Conservation (phyloP, 1,140 invertebrate genomes). For the Microplitis demolitor region DNA sequence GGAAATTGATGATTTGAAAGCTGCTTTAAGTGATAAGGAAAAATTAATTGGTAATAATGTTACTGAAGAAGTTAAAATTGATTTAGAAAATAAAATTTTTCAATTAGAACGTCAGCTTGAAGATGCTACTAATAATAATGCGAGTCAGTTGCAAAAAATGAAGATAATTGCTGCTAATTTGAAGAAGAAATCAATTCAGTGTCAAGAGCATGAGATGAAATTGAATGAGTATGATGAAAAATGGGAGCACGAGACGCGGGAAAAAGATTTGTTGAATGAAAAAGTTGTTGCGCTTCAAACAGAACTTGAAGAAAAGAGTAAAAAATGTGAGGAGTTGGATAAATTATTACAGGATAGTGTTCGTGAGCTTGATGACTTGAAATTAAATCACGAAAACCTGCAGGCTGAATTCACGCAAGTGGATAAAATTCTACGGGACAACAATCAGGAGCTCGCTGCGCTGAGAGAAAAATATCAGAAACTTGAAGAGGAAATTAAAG, state of each 20-base stretch:
- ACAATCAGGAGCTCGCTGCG: neutral
- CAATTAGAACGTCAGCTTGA: conserved; percentile 45
- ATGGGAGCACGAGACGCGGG: conserved; percentile 46
- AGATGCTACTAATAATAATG: conserved; percentile 39
- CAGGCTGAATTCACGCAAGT: neutral
- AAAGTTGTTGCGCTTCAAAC: neutral
- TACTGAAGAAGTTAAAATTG: conserved; percentile 36
- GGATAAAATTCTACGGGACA: neutral
- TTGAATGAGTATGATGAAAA: conserved; percentile 33
- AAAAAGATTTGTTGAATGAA: conserved; percentile 29
- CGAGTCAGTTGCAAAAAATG: conserved; percentile 68
- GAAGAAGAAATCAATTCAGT: conserved; percentile 71
- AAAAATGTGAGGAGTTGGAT: neutral
- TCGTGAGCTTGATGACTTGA: neutral
- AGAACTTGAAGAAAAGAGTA: neutral
- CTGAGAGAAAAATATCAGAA: neutral
- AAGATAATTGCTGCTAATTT: conserved; percentile 77
- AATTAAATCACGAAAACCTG: neutral
- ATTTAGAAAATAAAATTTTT: conserved; percentile 38
- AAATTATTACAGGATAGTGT: neutral
- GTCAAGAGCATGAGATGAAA: conserved; percentile 68
- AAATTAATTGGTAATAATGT: conserved; percentile 31
- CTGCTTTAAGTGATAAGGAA: conserved; percentile 34
- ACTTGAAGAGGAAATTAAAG: conserved; percentile 4
- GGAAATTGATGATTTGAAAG: conserved; percentile 34